Percentiles rank a stretch among this genome's conserved stretches.
Conservation (phyloP, 2,888 invertebrate genomes). For the Fabriciana adippe region DNA sequence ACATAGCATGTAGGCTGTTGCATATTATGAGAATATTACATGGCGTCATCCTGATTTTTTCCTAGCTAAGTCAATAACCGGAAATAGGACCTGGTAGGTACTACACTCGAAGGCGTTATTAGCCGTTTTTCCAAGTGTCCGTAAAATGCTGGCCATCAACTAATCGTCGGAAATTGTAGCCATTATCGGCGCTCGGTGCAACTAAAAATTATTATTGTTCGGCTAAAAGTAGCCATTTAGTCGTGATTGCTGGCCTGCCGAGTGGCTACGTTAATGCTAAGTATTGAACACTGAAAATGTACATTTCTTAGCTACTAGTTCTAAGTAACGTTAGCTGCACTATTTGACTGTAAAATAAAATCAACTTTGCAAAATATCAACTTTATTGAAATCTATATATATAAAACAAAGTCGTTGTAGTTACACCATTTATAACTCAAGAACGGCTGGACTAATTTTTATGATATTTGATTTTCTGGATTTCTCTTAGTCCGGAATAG, state of each 20-base stretch:
- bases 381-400: too few relatives aligned
- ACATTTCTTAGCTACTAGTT: slow-evolving; percentile 6
- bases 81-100: slow-evolving; percentile 29
- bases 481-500: too few relatives aligned
- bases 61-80: slow-evolving; percentile 22
- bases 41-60: neutral
- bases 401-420: too few relatives aligned
- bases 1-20: too few relatives aligned
- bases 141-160: slow-evolving; percentile 64
- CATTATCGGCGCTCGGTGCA: slow-evolving; percentile 77
- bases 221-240: slow-evolving; percentile 78
- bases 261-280: slow-evolving; percentile 43
- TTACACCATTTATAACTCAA: too few relatives aligned
- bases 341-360: neutral
- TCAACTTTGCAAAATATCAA: too few relatives aligned
- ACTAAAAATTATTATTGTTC: slow-evolving; percentile 81
- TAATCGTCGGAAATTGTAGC: slow-evolving; percentile 81
- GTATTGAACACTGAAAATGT: slow-evolving; percentile 10
- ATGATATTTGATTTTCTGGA: too few relatives aligned
- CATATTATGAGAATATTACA: neutral
- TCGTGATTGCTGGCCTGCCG: slow-evolving; percentile 55
- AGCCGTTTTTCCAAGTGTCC: slow-evolving; percentile 74
- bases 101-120: slow-evolving; percentile 53
- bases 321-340: neutral
- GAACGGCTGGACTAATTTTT: too few relatives aligned